phyloP scores from a whole-genome alignment of 1,140 invertebrate species.

The fruit fly (Drosophila melanogaster) region DNA sequence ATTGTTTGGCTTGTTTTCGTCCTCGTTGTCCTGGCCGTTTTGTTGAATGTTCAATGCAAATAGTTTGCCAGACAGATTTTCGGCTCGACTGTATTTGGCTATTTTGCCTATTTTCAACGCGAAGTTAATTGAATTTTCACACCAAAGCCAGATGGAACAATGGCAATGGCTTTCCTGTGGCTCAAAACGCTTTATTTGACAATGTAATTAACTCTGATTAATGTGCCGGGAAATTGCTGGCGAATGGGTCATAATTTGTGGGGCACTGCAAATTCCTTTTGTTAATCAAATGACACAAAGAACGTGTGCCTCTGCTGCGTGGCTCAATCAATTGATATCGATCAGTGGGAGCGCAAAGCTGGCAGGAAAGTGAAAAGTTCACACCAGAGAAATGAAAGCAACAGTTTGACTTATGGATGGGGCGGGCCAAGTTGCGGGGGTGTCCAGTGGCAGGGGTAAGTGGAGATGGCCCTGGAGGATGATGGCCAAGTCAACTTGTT shows the following conservation, averaged over 20 bases:
- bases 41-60: constrained; percentile 64
- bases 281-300: constrained; percentile 44
- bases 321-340: constrained; percentile 52
- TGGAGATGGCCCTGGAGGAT: constrained; percentile 11
- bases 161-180: constrained; percentile 13
- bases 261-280: constrained; percentile 37
- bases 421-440: not conserved
- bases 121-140: constrained; percentile 79
- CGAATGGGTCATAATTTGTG: constrained; percentile 68
- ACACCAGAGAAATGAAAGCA: constrained; percentile 43
- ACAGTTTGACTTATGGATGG: constrained; percentile 46
- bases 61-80: constrained; percentile 49
- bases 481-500: constrained; percentile 54
- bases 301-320: not conserved
- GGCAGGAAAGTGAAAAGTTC: constrained; percentile 42
- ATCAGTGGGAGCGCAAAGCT: constrained; percentile 29
- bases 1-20: constrained; percentile 21
- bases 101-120: constrained; percentile 52
- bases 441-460: constrained; percentile 5
- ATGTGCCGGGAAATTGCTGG: constrained; percentile 68
- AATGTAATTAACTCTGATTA: constrained; percentile 77
- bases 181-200: constrained; percentile 67
- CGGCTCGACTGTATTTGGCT: constrained; percentile 6
- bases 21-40: constrained; percentile 6
- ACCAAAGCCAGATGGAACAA: constrained; percentile 39